phyloP scores from a whole-genome alignment of 2,113 vertebrate species.

The Nycticebus coucang region DNA sequence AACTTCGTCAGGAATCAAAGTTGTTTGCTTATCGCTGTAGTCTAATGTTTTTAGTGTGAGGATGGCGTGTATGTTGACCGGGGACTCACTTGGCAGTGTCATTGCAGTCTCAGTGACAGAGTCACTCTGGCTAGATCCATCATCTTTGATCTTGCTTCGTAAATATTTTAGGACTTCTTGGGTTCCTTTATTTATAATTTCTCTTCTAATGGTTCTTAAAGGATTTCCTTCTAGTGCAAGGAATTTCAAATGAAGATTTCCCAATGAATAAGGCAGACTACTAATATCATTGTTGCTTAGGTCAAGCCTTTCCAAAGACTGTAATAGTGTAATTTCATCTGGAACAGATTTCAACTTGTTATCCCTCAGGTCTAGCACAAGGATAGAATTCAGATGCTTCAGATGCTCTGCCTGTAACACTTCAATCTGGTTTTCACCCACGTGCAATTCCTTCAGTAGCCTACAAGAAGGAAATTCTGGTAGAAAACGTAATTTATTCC shows the following conservation, averaged over 20 bases:
- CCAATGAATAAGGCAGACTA: slow-evolving; percentile 92
- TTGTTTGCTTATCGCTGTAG: slow-evolving; percentile 92
- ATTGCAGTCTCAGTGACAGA: slow-evolving; percentile 88
- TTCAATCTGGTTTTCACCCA: slow-evolving; percentile 96
- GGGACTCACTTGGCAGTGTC: slow-evolving; percentile 94
- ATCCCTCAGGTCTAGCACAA: slow-evolving; percentile 94
- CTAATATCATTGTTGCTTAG: slow-evolving; percentile 95
- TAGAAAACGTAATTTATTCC: slow-evolving; percentile 91
- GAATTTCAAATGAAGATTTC: slow-evolving; percentile 92
- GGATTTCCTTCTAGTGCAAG: slow-evolving; percentile 95
- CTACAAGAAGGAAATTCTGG: slow-evolving; percentile 88
- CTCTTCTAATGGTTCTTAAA: slow-evolving; percentile 93
- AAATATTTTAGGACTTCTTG: slow-evolving; percentile 95
- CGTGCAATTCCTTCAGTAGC: slow-evolving; percentile 93
- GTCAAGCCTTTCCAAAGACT: slow-evolving; percentile 93
- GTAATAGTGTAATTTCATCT: slow-evolving; percentile 89
- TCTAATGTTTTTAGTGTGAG: slow-evolving; percentile 89
- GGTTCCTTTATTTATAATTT: slow-evolving; percentile 95
- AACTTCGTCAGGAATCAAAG: slow-evolving; percentile 88
- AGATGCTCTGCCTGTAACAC: slow-evolving; percentile 88
- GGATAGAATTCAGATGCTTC: slow-evolving; percentile 88
- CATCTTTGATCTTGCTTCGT: slow-evolving; percentile 93
- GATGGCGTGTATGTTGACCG: slow-evolving; percentile 89
- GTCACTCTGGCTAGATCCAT: slow-evolving; percentile 65
- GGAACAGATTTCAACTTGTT: slow-evolving; percentile 94